Conservation (phyloP, 2,888 invertebrate species). For the Drosophila leonis region DNA sequence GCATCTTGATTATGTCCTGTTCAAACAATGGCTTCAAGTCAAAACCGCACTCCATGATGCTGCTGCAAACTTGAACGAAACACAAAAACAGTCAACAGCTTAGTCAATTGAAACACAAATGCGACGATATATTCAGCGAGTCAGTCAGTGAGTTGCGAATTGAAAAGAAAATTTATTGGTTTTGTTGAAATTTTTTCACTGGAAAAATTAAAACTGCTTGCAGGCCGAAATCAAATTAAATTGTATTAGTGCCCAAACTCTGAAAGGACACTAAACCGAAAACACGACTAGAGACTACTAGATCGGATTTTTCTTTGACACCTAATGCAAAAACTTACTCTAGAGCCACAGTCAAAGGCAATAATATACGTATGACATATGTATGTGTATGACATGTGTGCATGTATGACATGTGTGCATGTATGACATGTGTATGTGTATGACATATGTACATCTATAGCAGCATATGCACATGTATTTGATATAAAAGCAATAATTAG, state of each 20-base stretch:
- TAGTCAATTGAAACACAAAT: not conserved
- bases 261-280: not conserved
- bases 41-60: slow-evolving; percentile 21
- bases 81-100: not conserved
- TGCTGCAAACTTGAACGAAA: not conserved
- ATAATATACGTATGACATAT: not conserved
- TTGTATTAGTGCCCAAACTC: not conserved
- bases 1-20: slow-evolving; percentile 32
- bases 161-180: slow-evolving; percentile 4
- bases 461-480: too few relatives aligned
- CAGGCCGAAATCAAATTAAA: slow-evolving; percentile 20
- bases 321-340: not conserved
- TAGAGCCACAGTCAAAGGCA: not conserved
- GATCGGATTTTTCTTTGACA: fast-evolving
- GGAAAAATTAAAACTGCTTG: slow-evolving; percentile 11
- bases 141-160: not conserved
- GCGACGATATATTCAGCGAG: not conserved
- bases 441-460: not conserved
- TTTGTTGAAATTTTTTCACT: slow-evolving; percentile 4
- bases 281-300: not conserved
- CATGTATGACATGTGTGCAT: not conserved
- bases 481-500: not conserved
- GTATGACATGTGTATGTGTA: not conserved
- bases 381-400: not conserved
- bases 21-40: slow-evolving; percentile 36